A percentile compares a stretch with the other conserved stretches of the same genome.
Evolutionary conservation across 2,113 vertebrate genomes (phyloP).

Genomic region (Clarias macrocephalus): DNA sequence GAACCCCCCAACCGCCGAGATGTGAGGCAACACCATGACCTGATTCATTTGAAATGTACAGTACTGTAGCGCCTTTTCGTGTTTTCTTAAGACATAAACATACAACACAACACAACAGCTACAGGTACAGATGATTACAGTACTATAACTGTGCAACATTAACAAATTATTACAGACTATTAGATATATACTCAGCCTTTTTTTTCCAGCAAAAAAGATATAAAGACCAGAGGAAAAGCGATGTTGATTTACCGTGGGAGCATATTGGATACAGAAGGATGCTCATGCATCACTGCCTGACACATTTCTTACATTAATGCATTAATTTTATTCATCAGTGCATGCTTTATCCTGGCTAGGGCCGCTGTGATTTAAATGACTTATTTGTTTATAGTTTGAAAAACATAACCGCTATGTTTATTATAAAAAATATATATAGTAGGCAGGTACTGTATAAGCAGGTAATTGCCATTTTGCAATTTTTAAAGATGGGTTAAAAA

Average conservation of each 20-base stretch:
- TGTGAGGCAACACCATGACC: no score
- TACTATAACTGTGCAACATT: slow-evolving; percentile 38
- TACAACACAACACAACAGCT: background rate
- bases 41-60: no score
- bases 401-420: background rate
- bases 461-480: background rate
- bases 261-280: background rate
- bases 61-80: no score
- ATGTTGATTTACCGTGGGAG: background rate
- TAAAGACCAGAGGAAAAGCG: background rate
- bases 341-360: background rate
- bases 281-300: background rate
- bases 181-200: slow-evolving; percentile 12
- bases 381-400: background rate
- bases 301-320: background rate
- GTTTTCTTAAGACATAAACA: background rate
- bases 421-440: background rate
- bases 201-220: no score
- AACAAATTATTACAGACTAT: slow-evolving; percentile 28
- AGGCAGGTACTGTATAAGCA: background rate
- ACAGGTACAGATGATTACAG: background rate
- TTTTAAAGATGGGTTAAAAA: background rate
- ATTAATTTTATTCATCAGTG: background rate
- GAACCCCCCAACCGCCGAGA: no score
- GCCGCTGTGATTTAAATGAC: background rate